Evolutionary conservation across 2,888 invertebrate genomes (phyloP).

Genomic region (Fragum fragum): DNA sequence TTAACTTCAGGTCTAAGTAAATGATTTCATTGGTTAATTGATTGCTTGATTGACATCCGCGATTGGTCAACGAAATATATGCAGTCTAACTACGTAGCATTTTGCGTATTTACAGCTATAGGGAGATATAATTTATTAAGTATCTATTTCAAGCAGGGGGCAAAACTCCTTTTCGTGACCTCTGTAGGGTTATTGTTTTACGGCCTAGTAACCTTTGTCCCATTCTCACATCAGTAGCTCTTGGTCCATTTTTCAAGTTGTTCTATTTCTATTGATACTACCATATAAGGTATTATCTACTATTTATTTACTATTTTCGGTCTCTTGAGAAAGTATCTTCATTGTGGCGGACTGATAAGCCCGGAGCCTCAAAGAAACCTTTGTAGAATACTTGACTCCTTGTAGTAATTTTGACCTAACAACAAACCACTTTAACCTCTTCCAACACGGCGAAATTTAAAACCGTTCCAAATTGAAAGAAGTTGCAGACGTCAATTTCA

Average conservation of each 20-base stretch:
- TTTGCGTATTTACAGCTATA: too few species aligned
- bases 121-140: too few species aligned
- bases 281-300: not conserved
- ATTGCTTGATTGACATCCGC: too few species aligned
- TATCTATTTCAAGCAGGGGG: too few species aligned
- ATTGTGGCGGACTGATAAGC: not conserved
- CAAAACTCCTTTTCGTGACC: not conserved
- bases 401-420: not conserved
- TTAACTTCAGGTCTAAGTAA: too few species aligned
- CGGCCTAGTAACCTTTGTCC: not conserved
- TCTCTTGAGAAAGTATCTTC: not conserved
- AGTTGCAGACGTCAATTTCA: too few species aligned
- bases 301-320: not conserved
- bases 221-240: not conserved
- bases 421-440: not conserved
- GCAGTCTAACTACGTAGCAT: too few species aligned
- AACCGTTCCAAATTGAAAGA: too few species aligned
- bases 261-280: not conserved
- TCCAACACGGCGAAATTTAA: too few species aligned
- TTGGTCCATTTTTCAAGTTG: not conserved
- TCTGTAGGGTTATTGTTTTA: not conserved
- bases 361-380: not conserved
- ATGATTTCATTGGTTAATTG: too few species aligned
- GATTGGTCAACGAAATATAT: too few species aligned
- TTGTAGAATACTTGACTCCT: not conserved